Base-by-base conservation (phyloP, 2,113 vertebrate species). In the Talpa occidentalis region DNA sequence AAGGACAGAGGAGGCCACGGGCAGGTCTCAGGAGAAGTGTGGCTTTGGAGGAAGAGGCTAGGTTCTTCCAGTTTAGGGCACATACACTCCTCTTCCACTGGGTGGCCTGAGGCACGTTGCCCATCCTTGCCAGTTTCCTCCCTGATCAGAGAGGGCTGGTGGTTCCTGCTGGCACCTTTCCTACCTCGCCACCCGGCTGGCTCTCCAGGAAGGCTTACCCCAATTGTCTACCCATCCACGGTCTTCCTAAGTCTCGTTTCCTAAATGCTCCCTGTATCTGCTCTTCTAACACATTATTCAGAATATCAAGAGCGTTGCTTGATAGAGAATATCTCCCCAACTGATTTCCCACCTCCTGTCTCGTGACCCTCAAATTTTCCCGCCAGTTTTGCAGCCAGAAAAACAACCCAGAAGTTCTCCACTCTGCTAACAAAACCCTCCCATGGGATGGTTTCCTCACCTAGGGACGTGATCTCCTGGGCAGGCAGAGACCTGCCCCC, bases 401-500 rank as follows among this genome's bases (percentile, higher is more conserved):
- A 21, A 30, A 42, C 42, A 28, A 9, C n/a, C 47, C 11, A 4
- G 32, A 10, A 49, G 64, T 49, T 67, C 12, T 3, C n/a, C 3
- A 0, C 11, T 54, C 35, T 35, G 22, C 19, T 90, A 52, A 3
- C 14, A 77, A 87, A 93, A 24, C 8, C 6, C 30, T 28, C 28
- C 24, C 15, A 2, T 0, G 8, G 28, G n/a, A n/a, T n/a, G n/a
- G n/a, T n/a, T n/a, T 26, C 5, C 22, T 24, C 0, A 0, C n/a
- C 4, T 37, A 14, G 24, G 44, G 73, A 32, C n/a, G 5, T 5
- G 44, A 17, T 52, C 37, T 60, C 67, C 24, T 3, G 52, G 47
- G 69, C 22, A n/a, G 26, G 35, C 4, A 30, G 0, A 28, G 32
- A 17, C 14, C 10, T n/a, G 60, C 21, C 42, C 80, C 8, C 6